Base-by-base conservation (phyloP, 2,113 vertebrate genomes). In the Cephalophus harveyi region DNA sequence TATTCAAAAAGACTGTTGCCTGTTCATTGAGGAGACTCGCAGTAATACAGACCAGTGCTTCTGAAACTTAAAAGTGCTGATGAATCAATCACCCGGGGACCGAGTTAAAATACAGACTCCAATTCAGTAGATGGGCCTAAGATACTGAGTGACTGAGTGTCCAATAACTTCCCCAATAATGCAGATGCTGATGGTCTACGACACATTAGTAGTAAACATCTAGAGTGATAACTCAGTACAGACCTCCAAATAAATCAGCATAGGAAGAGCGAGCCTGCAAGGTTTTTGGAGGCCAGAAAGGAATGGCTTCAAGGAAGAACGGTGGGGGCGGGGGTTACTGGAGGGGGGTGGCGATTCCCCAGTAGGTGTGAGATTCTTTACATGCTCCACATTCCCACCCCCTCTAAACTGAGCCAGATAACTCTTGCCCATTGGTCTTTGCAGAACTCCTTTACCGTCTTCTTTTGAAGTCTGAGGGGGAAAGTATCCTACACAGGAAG, bases 121-220 rank as follows among this genome's bases (percentile, higher is more conserved):
- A 0, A 6, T 55, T 86, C 17, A 67, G 46, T 1, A 25, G 25
- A 25, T 33, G 48, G 14, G 28, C 40, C 76, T 25, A 14, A 78
- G 54, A 50, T 28, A 14, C 16, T 1, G 15, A 16, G 15, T 3
- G 8, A 14, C 16, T 1, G 15, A 16, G 15, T 3, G 8, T 79
- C 36, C 78, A 43, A 8, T 8, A 30, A 50, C 27, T 62, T 76
- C 40, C n/a, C 46, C 40, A 16, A 23, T 27, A 19, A 36, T 3
- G 8, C 83, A 12, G 19, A 36, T 54, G 11, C 4, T 14, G 14
- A 36, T 43, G 25, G 11, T 48, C 59, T 64, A 14, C 0, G 1
- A 46, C 30, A 84, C 2, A 15, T 0, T 10, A 52, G 78, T 7
- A 33, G 33, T 89, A 92, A 89, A 71, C 46, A 33, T 40, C 52